These are phyloP conservation scores for Diaphora mendica DNA, from an alignment of 2,888 invertebrate species.

Conservation along the genomic window DNA sequence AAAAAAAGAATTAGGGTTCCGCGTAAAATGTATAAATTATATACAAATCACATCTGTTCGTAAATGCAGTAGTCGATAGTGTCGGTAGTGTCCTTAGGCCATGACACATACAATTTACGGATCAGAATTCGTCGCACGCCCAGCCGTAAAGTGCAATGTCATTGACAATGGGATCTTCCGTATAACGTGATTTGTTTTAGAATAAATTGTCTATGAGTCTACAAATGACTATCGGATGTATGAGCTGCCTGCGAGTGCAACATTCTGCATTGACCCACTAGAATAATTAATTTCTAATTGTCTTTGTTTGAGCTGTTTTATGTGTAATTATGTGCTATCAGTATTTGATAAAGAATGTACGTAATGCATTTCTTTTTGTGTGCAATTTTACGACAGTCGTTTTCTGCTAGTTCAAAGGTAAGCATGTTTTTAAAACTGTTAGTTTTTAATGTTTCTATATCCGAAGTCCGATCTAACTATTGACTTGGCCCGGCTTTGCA, in stretches of 20 bases:
- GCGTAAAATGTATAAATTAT: too few relatives aligned
- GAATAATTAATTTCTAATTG: not conserved
- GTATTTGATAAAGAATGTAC: not conserved
- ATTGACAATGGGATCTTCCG: slow-evolving; percentile 65
- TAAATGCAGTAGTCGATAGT: not conserved
- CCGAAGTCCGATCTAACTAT: too few relatives aligned
- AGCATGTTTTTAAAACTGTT: not conserved
- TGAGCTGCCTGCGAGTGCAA: not conserved
- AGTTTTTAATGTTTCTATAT: too few relatives aligned
- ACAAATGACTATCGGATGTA: slow-evolving; percentile 3
- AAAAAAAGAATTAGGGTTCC: too few relatives aligned
- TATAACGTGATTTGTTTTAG: slow-evolving; percentile 57
- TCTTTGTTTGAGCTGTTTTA: not conserved
- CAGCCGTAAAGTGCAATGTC: slow-evolving; percentile 55
- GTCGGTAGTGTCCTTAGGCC: not conserved
- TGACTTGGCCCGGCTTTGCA: too few relatives aligned
- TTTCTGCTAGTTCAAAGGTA: not conserved
- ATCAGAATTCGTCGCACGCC: slow-evolving; percentile 51
- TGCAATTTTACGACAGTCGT: too few relatives aligned
- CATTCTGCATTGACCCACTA: not conserved
- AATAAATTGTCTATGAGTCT: slow-evolving; percentile 25
- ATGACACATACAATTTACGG: slow-evolving; percentile 16
- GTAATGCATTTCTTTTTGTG: too few relatives aligned
- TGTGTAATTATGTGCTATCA: not conserved
- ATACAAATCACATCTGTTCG: too few relatives aligned